Conservation (phyloP, 2,113 vertebrate species). For the Dicaeum eximium region DNA sequence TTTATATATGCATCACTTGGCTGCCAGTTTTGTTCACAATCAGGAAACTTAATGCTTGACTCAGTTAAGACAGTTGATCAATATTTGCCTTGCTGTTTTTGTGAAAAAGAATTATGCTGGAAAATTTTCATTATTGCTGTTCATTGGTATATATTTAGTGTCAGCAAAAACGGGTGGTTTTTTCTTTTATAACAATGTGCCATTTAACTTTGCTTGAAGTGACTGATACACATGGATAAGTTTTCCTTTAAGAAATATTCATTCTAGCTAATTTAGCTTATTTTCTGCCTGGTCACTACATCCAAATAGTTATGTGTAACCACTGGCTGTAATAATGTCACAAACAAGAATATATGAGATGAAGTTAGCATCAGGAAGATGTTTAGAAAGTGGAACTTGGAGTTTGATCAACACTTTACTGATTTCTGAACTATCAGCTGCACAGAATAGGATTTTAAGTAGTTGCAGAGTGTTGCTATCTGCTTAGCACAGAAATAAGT, state of each 20-base stretch:
- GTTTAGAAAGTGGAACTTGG: not conserved
- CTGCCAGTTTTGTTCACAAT: not conserved
- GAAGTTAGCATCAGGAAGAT: not conserved
- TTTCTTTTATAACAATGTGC: not conserved
- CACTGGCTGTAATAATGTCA: not conserved
- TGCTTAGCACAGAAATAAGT: not conserved
- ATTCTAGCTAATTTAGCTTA: not conserved
- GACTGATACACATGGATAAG: not conserved
- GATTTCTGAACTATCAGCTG: not conserved
- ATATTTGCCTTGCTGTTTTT: constrained; percentile 55
- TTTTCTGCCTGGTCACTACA: not conserved
- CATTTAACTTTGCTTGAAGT: not conserved
- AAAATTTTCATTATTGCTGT: constrained; percentile 41
- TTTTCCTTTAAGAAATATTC: not conserved
- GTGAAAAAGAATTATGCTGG: constrained; percentile 41
- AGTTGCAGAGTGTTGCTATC: not conserved
- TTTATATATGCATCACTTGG: not conserved
- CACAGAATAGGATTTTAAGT: not conserved
- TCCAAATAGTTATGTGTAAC: not conserved
- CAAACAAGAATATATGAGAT: not conserved
- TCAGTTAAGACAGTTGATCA: constrained; percentile 50
- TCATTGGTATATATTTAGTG: constrained; percentile 3
- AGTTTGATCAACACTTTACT: not conserved
- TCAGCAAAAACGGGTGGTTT: not conserved
- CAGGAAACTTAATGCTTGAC: constrained; percentile 7